phyloP scores from a whole-genome alignment of 1,140 invertebrate genomes.

The Drosophila pandora region DNA sequence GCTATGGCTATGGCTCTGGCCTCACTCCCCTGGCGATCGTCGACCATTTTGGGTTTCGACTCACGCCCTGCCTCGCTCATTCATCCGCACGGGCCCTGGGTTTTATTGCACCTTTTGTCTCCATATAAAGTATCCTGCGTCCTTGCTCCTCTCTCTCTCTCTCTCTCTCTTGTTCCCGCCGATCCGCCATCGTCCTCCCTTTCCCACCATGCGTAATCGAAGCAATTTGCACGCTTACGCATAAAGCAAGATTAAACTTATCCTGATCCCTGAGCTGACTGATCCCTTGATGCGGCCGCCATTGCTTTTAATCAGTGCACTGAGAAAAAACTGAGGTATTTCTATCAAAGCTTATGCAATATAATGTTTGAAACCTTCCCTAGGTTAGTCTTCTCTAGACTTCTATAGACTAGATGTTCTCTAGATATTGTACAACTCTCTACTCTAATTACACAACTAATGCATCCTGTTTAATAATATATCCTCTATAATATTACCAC shows the following conservation, averaged over 20 bases:
- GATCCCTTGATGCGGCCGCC: conserved; percentile 58
- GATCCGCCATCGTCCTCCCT: background rate
- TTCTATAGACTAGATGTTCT: too few relatives aligned
- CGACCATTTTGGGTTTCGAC: conserved; percentile 66
- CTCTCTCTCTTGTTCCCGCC: conserved; percentile 20
- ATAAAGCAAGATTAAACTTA: conserved; percentile 80
- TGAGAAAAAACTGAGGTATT: background rate
- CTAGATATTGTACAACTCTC: too few relatives aligned
- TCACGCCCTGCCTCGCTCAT: conserved; percentile 68
- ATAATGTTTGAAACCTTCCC: too few relatives aligned
- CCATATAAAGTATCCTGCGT: background rate
- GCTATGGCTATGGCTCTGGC: background rate
- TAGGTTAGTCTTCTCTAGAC: too few relatives aligned
- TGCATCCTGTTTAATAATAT: too few relatives aligned
- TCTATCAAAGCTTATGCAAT: too few relatives aligned
- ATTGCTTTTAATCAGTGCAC: conserved; percentile 26
- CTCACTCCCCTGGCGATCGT: conserved; percentile 11
- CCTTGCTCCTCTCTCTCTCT: conserved; percentile 23
- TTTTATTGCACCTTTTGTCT: conserved; percentile 80
- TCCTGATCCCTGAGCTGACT: conserved; percentile 54
- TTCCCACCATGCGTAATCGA: conserved; percentile 56
- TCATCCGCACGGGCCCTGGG: conserved; percentile 50
- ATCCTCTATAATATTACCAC: too few relatives aligned
- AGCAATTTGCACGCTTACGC: conserved; percentile 80
- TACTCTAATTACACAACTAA: too few relatives aligned